Percentiles rank a stretch among this genome's conserved stretches.
These are phyloP conservation scores for Salvelinus sp. DNA, from an alignment of 2,113 vertebrate species.

Conservation along the genomic window DNA sequence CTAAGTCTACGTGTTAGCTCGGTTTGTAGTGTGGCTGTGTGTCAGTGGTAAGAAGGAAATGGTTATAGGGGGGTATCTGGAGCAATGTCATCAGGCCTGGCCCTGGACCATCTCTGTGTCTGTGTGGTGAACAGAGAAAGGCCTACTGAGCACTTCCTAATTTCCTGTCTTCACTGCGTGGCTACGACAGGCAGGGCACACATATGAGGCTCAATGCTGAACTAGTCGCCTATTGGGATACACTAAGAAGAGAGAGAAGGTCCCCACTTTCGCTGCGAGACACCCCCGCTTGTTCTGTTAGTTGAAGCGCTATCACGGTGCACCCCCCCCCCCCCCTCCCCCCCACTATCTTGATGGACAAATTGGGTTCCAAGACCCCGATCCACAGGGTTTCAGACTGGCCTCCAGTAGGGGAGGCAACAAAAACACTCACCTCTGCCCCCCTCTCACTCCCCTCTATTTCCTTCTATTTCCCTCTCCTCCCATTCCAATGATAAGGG, in stretches of 20 bases:
- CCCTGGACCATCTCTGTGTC: slow-evolving; percentile 44
- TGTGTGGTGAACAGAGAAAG: slow-evolving; percentile 46
- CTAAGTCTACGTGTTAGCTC: neutral
- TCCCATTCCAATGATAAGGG: slow-evolving; percentile 2
- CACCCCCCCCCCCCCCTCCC: neutral
- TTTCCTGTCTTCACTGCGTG: slow-evolving; percentile 39
- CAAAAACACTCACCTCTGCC: slow-evolving; percentile 2
- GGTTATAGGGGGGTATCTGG: neutral
- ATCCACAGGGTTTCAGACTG: slow-evolving; percentile 5
- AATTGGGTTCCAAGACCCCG: slow-evolving; percentile 12
- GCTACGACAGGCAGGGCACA: neutral
- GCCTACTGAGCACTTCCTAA: slow-evolving; percentile 58
- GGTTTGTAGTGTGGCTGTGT: no score
- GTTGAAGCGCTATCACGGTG: neutral
- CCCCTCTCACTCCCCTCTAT: neutral
- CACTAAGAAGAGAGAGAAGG: neutral
- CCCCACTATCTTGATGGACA: slow-evolving; percentile 11
- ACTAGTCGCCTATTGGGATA: no score
- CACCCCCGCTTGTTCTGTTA: no score
- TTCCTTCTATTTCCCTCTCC: neutral
- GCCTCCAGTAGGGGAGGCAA: neutral
- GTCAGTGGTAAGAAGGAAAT: neutral
- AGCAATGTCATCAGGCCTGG: slow-evolving; percentile 45
- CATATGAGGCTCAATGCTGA: neutral
- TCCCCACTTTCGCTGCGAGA: no score